Evolutionary conservation across 2,113 vertebrate species (phyloP).

Genomic region (Patagioenas fasciata): DNA sequence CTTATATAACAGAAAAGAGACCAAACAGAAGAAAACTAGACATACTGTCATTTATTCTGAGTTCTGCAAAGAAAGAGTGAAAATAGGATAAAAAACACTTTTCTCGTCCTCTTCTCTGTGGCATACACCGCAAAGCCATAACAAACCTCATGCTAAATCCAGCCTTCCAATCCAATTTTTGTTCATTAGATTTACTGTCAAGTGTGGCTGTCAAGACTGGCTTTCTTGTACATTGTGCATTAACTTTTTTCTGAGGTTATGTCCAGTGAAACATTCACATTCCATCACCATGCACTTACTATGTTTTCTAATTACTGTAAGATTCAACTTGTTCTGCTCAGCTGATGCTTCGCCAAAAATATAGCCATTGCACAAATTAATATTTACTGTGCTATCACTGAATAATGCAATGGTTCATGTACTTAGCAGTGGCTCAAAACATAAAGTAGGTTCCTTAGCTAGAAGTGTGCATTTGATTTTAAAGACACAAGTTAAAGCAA

Average conservation of each 20-base stretch:
- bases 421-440: background rate
- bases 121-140: background rate
- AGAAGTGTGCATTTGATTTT: background rate
- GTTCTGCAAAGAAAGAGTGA: background rate
- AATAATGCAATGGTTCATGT: constrained; percentile 27
- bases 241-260: background rate
- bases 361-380: constrained; percentile 2
- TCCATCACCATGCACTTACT: background rate
- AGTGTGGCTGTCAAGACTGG: background rate
- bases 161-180: background rate
- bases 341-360: constrained; percentile 36
- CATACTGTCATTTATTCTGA: background rate
- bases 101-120: background rate
- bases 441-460: background rate
- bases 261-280: constrained; percentile 25
- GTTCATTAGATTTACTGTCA: constrained; percentile 34
- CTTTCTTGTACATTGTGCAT: background rate
- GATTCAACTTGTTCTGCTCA: constrained; percentile 32
- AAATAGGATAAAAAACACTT: background rate
- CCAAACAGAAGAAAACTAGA: background rate
- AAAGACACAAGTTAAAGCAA: background rate
- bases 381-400: constrained; percentile 43
- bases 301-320: constrained; percentile 51
- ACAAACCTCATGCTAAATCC: background rate
- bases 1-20: background rate